Evolutionary conservation across 2,797 vertebrate species (phyloP).

Genomic region (Novumbra hubbsi): DNA sequence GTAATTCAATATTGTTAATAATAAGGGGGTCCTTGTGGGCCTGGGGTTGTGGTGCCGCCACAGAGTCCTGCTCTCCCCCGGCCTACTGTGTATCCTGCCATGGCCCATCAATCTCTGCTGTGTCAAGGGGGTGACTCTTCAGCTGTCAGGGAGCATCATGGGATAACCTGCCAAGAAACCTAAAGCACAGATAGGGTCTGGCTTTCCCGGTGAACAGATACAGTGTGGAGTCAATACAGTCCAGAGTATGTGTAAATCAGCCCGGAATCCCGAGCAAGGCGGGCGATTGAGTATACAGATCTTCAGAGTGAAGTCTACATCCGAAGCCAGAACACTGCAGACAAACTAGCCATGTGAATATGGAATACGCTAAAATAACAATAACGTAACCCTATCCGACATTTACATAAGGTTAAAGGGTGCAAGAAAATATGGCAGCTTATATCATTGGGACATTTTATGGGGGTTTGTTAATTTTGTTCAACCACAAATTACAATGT

Average conservation of each 20-base stretch:
- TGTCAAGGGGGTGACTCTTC: conserved; percentile 86
- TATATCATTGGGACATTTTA: not conserved
- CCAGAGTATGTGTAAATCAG: conserved; percentile 55
- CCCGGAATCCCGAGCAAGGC: conserved; percentile 55
- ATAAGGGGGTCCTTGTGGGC: conserved; percentile 25
- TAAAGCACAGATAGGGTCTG: conserved; percentile 70
- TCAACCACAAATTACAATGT: not conserved
- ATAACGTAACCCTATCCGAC: not conserved
- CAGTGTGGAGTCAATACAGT: conserved; percentile 48
- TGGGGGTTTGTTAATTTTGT: not conserved
- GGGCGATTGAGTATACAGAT: conserved; percentile 50
- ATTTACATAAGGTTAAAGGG: not conserved
- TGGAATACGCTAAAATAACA: conserved; percentile 10
- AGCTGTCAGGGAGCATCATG: conserved; percentile 88
- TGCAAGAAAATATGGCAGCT: not conserved
- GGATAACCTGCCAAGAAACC: conserved; percentile 73
- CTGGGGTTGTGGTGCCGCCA: conserved; percentile 65
- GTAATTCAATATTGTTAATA: no score
- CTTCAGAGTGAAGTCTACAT: conserved; percentile 57
- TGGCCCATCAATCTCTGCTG: conserved; percentile 76
- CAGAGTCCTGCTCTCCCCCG: conserved; percentile 49
- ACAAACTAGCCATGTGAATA: not conserved
- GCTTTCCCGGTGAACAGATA: conserved; percentile 61
- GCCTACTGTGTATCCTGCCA: conserved; percentile 78
- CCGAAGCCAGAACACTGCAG: conserved; percentile 28